Base-by-base conservation (phyloP, 2,888 invertebrate genomes). In the Harpalus rubripes region DNA sequence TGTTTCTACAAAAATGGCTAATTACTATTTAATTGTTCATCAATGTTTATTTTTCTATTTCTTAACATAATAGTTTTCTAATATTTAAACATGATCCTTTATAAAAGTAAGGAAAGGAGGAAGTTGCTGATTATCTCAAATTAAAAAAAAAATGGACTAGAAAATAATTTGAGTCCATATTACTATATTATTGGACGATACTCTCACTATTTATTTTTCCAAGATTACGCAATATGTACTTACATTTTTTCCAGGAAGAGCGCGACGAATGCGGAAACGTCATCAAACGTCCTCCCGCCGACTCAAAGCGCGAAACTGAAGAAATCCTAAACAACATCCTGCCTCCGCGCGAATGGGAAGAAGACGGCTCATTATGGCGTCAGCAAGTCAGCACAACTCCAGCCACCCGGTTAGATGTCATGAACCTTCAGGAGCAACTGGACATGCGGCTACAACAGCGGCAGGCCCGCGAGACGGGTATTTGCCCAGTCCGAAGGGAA, bases 401-500 rank as follows among this genome's bases (percentile, higher is more conserved):
- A 3, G 98, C 99, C 0, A 99, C 99, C 0, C 93, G 99, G 78
- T 92, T 98, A 88, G 99, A 99, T 92, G 98, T 99, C 12, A 96
- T 98, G 87, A 98, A 98, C 91, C 93, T 99, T 15, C 98, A 99
- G 92, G 98, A 99, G 91, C 97, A 98, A 92, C 92, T 99, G 74
- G 99, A 99, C 90, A 96, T 96, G 89, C 94, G 96, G 86, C 92
- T 98, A 81, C 96, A 97, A 89, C 96, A 97, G 90, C 93, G 96
- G n/a, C 97, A 98, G 91, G 99, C 99, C 0, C 93, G 98, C 87
- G 98, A 98, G 92, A 98, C 98, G 0, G 99, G 99, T 52, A 98
- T 99, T 88, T 99, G 99, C 91, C 98, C 98, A 0, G 96, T 98
- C 80, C 94, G 99, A 74, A 93, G 98, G 80, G 98, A 98, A 90